Evolutionary conservation across 2,797 vertebrate genomes (phyloP).

Genomic region (Etheostoma perlongum): DNA sequence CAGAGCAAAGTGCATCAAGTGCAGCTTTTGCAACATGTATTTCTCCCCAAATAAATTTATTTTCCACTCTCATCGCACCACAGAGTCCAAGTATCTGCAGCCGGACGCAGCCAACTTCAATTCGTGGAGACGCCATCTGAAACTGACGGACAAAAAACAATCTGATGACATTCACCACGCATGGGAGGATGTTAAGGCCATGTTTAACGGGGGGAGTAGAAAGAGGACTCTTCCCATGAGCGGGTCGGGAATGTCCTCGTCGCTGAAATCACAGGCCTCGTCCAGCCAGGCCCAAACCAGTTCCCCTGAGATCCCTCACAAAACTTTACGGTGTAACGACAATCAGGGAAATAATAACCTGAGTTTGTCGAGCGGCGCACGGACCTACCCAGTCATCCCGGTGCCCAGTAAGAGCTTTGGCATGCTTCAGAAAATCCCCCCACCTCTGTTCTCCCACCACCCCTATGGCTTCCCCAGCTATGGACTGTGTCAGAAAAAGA

Average conservation of each 20-base stretch:
- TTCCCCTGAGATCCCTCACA: conserved; percentile 83
- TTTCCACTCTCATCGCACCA: conserved; percentile 92
- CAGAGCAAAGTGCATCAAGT: conserved; percentile 94
- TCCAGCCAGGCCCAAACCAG: conserved; percentile 69
- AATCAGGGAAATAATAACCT: conserved; percentile 73
- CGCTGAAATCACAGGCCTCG: conserved; percentile 78
- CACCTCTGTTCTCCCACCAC: conserved; percentile 94
- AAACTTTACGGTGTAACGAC: conserved; percentile 82
- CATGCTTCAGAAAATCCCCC: conserved; percentile 94
- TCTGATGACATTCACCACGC: conserved; percentile 91
- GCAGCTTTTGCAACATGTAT: conserved; percentile 93
- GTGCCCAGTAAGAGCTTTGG: conserved; percentile 96
- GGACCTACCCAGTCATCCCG: conserved; percentile 94
- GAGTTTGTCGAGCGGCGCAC: conserved; percentile 77
- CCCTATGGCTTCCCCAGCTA: conserved; percentile 94
- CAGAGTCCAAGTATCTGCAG: conserved; percentile 93
- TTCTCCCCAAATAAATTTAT: conserved; percentile 96
- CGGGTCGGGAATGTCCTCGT: conserved; percentile 76
- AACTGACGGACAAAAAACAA: conserved; percentile 88
- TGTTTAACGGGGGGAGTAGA: conserved; percentile 96
- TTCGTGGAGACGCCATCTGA: conserved; percentile 92
- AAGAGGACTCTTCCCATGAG: conserved; percentile 93
- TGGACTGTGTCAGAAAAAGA: conserved; percentile 93
- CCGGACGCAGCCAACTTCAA: conserved; percentile 95
- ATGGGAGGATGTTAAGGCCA: conserved; percentile 98